Base-by-base conservation (phyloP, 1,140 invertebrate species). In the Matsumurasca onukii region DNA sequence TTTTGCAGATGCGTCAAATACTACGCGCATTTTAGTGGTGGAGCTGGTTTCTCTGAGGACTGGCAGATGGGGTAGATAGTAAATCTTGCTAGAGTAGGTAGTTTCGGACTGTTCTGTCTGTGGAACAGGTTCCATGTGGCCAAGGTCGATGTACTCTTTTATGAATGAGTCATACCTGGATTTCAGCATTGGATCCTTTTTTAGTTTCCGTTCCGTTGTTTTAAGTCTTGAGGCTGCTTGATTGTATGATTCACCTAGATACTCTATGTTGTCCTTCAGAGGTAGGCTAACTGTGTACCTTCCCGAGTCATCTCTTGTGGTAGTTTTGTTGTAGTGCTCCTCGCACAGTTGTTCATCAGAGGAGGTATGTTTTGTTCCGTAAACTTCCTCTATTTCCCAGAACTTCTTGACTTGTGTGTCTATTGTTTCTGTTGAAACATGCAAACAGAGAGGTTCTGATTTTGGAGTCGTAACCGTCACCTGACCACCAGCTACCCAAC, bases 1-100 rank as follows among this genome's bases (percentile, higher is more conserved):
- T 57, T 70, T 67, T 0, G 25, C 25, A 20, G 66, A 67, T 13
- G 52, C 71, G 52, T 74, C 69, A 64, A 73, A 73, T 24, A 73
- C 73, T 30, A n/a, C n/a, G 9, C 68, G 20, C 15, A 59, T 31
- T 48, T 69, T 69, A 2, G 71, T 74, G 0, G 67, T 67, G 31
- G 30, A n/a, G 61, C 68, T 73, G 13, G 29, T 17, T 55, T 24
- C 1, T 30, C 71, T 74, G 22, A 73, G 1, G 9, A 73, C 68
- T 13, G n/a, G 22, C 34, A 71, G 65, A 59, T 73, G 72, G 20
- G 66, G n/a, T n/a, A n/a, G n/a, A n/a, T n/a, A n/a, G n/a, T n/a
- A n/a, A n/a, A n/a, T n/a, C n/a, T n/a, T n/a, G n/a, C n/a, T n/a
- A n/a, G n/a, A n/a, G n/a, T n/a, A n/a, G n/a, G n/a, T n/a, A n/a